phyloP scores from a whole-genome alignment of 1,140 invertebrate genomes.

The Drosophila sucinea region DNA sequence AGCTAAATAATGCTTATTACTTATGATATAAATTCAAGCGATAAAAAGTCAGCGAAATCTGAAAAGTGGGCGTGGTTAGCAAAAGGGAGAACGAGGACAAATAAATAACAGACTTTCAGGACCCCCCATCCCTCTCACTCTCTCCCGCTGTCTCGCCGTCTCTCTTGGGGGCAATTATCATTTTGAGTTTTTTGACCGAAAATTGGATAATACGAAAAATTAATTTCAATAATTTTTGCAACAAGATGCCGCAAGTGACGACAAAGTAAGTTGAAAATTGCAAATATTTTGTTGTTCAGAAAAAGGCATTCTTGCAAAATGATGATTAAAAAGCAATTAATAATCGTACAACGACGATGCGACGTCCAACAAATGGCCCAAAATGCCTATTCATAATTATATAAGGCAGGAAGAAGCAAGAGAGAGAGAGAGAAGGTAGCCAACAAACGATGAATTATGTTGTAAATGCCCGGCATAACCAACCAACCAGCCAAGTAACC shows the following conservation, averaged over 20 bases:
- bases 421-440: not conserved
- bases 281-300: conserved; percentile 47
- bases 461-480: conserved; percentile 74
- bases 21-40: not conserved
- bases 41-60: not conserved
- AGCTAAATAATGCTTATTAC: not conserved
- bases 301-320: conserved; percentile 37
- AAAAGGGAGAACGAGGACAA: not conserved
- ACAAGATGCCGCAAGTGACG: conserved; percentile 32
- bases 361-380: conserved; percentile 52
- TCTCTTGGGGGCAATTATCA: conserved; percentile 44
- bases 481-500: conserved; percentile 1
- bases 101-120: conserved; percentile 22
- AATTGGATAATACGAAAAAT: conserved; percentile 64
- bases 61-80: not conserved
- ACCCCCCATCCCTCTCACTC: not conserved
- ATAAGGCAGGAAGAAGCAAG: conserved; percentile 31
- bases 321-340: conserved; percentile 82
- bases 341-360: conserved; percentile 45
- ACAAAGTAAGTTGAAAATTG: conserved; percentile 25
- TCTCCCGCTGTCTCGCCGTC: not conserved
- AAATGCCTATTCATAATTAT: conserved; percentile 73
- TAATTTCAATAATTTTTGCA: conserved; percentile 66
- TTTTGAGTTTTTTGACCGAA: conserved; percentile 38
- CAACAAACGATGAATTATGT: conserved; percentile 69